Conservation (phyloP, 2,888 invertebrate genomes). For the Aphrophora alni region DNA sequence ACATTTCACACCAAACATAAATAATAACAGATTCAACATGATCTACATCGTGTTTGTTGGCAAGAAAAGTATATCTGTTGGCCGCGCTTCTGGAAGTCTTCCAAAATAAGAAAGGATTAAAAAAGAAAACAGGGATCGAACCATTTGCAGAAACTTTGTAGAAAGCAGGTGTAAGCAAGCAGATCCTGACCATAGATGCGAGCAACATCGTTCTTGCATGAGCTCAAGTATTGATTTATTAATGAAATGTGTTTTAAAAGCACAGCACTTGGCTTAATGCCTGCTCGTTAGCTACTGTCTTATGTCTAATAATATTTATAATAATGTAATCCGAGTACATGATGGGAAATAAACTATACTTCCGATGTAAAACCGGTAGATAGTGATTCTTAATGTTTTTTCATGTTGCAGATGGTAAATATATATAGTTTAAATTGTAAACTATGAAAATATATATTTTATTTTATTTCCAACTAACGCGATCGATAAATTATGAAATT, state of each 20-base stretch:
- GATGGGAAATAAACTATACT: background rate
- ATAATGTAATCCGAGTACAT: background rate
- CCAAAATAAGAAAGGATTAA: background rate
- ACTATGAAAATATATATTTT: background rate
- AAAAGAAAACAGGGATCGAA: background rate
- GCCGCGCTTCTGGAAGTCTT: background rate
- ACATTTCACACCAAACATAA: background rate
- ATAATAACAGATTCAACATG: constrained; percentile 1
- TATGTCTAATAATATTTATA: background rate
- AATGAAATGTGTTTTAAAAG: background rate
- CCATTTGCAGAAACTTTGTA: background rate
- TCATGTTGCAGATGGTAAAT: background rate
- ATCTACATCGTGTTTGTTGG: background rate
- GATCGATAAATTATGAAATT: background rate
- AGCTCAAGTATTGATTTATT: background rate
- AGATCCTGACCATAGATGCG: background rate
- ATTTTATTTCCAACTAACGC: background rate
- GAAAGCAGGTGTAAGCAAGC: background rate
- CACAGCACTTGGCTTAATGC: background rate
- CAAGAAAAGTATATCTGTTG: background rate
- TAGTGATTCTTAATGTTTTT: background rate
- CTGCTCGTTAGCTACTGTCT: constrained; percentile 6
- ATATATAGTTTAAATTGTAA: background rate
- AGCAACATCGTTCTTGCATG: no score
- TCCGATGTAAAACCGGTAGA: background rate